phyloP scores from a whole-genome alignment of 1,140 invertebrate genomes.

The Cryptotermes secundus region DNA sequence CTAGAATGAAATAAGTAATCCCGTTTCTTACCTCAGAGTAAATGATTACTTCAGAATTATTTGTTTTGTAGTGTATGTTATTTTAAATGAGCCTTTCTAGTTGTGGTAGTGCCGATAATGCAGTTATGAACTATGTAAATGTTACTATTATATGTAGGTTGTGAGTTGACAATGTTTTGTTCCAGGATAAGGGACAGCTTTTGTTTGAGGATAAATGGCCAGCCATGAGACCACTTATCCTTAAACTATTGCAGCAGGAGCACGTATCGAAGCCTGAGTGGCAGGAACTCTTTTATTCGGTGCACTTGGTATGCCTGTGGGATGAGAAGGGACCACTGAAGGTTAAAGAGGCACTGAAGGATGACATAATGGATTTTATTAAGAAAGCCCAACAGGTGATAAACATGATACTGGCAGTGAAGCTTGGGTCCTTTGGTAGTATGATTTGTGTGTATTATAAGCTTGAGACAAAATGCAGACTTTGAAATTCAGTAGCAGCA shows the following conservation, averaged over 20 bases:
- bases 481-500: too few species aligned
- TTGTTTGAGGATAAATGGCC: slow-evolving; percentile 96
- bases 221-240: slow-evolving; percentile 86
- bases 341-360: slow-evolving; percentile 82
- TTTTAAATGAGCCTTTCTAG: not conserved
- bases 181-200: slow-evolving; percentile 63
- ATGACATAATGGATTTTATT: slow-evolving; percentile 94
- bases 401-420: not conserved
- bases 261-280: slow-evolving; percentile 91
- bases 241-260: slow-evolving; percentile 91
- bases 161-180: slow-evolving; percentile 34
- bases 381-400: slow-evolving; percentile 82
- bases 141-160: too few species aligned
- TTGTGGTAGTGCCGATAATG: not conserved
- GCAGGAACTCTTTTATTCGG: slow-evolving; percentile 95
- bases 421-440: not conserved
- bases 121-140: not conserved
- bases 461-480: not conserved
- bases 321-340: slow-evolving; percentile 92
- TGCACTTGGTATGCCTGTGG: slow-evolving; percentile 93
- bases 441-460: not conserved
- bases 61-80: not conserved
- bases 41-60: not conserved
- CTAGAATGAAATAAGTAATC: too few species aligned
- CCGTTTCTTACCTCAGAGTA: too few species aligned